Conservation (phyloP, 2,113 vertebrate species). For the Gallinago undulata region DNA sequence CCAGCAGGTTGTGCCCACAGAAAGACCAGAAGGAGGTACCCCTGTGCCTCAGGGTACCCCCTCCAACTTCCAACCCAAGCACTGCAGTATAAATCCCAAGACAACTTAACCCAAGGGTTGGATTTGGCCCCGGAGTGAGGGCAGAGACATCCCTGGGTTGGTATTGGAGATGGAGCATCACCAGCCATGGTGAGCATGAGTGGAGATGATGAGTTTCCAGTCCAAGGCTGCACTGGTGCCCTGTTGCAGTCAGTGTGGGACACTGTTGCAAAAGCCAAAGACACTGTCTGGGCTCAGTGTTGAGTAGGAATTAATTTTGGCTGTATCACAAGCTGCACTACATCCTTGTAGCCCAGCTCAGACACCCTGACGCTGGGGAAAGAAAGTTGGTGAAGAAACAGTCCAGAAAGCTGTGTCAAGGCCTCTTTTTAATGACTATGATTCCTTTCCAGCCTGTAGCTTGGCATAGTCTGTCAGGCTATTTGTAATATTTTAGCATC, state of each 20-base stretch:
- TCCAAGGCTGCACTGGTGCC: background rate
- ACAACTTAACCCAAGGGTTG: background rate
- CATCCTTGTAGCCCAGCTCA: background rate
- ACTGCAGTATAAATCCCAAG: background rate
- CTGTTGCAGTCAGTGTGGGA: background rate
- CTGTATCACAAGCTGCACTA: background rate
- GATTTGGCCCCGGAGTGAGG: background rate
- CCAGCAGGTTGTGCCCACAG: background rate
- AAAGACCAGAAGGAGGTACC: background rate
- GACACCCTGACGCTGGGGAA: background rate
- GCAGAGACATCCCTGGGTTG: background rate
- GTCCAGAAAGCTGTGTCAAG: background rate
- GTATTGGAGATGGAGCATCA: background rate
- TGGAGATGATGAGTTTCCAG: background rate
- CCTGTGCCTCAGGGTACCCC: rapidly evolving
- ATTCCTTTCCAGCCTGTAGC: background rate
- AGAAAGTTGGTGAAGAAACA: background rate
- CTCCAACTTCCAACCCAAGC: background rate
- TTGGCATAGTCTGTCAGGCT: background rate
- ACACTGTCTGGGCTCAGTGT: background rate
- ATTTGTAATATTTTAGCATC: conserved; percentile 3
- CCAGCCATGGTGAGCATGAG: background rate
- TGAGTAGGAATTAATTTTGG: background rate
- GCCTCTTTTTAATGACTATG: background rate
- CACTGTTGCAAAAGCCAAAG: background rate